Evolutionary conservation across 1,140 invertebrate genomes (phyloP).

Genomic region (Oryzaephilus surinamensis): DNA sequence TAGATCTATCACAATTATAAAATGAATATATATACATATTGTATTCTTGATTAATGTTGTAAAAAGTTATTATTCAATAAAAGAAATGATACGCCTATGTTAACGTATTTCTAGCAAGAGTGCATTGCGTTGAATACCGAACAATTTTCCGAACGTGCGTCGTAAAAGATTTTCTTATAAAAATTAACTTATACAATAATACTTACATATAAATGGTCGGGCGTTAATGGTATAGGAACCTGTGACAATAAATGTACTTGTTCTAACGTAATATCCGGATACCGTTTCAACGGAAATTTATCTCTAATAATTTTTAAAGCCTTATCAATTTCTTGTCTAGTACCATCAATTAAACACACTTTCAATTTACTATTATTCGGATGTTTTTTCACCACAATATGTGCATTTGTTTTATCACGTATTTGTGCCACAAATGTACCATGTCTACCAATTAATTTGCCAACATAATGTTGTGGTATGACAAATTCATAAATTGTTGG

Average conservation of each 20-base stretch:
- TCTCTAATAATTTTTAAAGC: constrained; percentile 74
- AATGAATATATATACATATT: no score
- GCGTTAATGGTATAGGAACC: constrained; percentile 44
- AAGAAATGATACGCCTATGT: no score
- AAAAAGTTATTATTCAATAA: no score
- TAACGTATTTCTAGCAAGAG: no score
- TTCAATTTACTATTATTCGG: constrained; percentile 57
- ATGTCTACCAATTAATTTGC: constrained; percentile 75
- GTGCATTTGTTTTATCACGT: constrained; percentile 64
- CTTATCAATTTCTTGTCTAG: constrained; percentile 59
- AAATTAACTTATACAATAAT: no score
- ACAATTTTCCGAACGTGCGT: no score
- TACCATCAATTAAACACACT: constrained; percentile 44
- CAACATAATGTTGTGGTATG: constrained; percentile 69
- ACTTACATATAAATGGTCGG: constrained; percentile 56
- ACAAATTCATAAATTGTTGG: constrained; percentile 60
- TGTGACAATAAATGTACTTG: constrained; percentile 55
- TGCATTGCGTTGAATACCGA: no score
- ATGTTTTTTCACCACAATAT: constrained; percentile 67
- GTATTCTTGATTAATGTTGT: no score
- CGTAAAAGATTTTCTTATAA: no score
- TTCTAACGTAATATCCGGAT: constrained; percentile 67
- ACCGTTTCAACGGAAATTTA: constrained; percentile 69
- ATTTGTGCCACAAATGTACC: constrained; percentile 74
- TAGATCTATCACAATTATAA: no score